These are phyloP conservation scores for Corythucha ciliata DNA, from an alignment of 2,888 invertebrate species.

Conservation along the genomic window DNA sequence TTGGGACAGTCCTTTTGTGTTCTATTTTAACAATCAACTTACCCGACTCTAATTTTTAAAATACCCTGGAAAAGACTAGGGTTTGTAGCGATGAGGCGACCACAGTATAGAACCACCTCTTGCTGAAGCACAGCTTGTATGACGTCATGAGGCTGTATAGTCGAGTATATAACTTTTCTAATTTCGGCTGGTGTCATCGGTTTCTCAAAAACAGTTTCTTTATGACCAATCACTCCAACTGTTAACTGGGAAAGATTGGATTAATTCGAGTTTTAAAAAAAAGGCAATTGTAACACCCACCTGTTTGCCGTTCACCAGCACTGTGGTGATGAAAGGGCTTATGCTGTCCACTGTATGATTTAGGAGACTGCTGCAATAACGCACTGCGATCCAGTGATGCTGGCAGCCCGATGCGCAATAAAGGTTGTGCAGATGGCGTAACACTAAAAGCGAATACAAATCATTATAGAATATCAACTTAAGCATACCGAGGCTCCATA, in stretches of 20 bases:
- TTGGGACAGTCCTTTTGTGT: no score
- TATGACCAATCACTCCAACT: slow-evolving; percentile 86
- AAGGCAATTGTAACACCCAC: slow-evolving; percentile 43
- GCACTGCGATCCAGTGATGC: slow-evolving; percentile 84
- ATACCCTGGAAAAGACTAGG: slow-evolving; percentile 94
- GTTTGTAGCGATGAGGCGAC: slow-evolving; percentile 81
- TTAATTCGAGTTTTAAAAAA: slow-evolving; percentile 9
- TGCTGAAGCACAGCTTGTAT: slow-evolving; percentile 88
- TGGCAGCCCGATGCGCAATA: slow-evolving; percentile 78
- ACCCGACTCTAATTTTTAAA: slow-evolving; percentile 66
- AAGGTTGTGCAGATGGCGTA: slow-evolving; percentile 58
- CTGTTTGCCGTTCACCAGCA: slow-evolving; percentile 96
- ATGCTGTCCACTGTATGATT: slow-evolving; percentile 95
- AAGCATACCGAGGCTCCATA: background rate
- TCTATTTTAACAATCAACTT: slow-evolving; percentile 34
- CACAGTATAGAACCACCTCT: slow-evolving; percentile 88
- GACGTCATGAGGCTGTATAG: slow-evolving; percentile 80
- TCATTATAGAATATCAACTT: background rate
- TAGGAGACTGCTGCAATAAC: slow-evolving; percentile 88
- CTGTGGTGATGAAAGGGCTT: slow-evolving; percentile 95
- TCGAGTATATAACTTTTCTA: slow-evolving; percentile 81
- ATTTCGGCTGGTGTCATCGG: slow-evolving; percentile 96
- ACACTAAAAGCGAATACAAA: slow-evolving; percentile 42
- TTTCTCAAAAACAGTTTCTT: slow-evolving; percentile 94
- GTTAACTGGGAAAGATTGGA: slow-evolving; percentile 55